Evolutionary conservation across 37 sponge, comb jelly and placozoan genomes (phyloP).

Genomic region (Oopsacas minuta): DNA sequence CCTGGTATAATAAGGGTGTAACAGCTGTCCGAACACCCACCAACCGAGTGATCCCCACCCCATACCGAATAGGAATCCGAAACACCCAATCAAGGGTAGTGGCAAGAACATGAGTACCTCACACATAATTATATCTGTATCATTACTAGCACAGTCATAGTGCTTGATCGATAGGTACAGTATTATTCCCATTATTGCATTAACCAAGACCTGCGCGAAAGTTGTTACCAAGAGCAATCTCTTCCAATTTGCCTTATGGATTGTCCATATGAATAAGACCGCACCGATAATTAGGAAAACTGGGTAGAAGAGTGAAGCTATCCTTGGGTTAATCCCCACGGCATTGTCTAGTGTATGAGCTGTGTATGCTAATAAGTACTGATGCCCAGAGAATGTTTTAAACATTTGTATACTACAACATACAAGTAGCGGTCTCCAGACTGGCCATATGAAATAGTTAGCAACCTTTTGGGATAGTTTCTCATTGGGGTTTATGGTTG

Average conservation of each 20-base stretch:
- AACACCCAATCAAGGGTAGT: neutral
- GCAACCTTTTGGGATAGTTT: neutral
- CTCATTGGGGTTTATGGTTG: neutral
- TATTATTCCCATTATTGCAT: neutral
- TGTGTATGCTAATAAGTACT: neutral
- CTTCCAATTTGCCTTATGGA: neutral
- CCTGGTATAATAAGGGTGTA: neutral
- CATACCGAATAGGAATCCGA: neutral
- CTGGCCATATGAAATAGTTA: neutral
- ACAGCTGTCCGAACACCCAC: neutral
- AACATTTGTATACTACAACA: neutral
- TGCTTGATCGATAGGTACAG: neutral
- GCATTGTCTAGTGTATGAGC: slow-evolving; percentile 4
- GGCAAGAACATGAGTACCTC: neutral
- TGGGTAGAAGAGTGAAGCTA: neutral
- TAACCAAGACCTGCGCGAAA: neutral
- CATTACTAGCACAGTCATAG: neutral
- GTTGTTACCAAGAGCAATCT: neutral
- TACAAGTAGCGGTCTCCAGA: neutral
- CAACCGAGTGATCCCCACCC: neutral
- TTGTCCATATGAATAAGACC: neutral
- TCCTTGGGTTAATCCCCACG: neutral
- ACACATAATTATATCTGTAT: neutral
- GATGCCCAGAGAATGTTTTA: neutral
- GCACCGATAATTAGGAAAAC: neutral